phyloP scores from a whole-genome alignment of 2,888 invertebrate species.

The Silvanus unidentatus region DNA sequence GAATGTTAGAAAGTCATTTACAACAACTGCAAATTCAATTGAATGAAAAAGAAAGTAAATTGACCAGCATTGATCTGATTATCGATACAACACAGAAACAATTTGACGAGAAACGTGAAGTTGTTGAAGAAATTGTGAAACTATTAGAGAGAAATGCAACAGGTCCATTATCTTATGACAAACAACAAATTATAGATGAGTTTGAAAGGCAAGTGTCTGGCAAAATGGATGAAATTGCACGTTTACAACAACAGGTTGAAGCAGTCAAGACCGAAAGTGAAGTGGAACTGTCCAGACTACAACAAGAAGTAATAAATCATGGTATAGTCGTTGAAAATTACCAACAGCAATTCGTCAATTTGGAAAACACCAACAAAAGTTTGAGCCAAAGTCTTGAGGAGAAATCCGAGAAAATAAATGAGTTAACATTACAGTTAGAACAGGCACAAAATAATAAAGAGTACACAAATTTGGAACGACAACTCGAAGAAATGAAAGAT shows the following conservation, averaged over 20 bases:
- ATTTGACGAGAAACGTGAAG: constrained; percentile 30
- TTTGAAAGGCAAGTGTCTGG: constrained; percentile 24
- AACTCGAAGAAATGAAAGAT: constrained; percentile 19
- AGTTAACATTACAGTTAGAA: constrained; percentile 22
- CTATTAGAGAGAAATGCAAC: constrained; percentile 26
- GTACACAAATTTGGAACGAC: constrained; percentile 30
- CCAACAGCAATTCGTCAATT: no score
- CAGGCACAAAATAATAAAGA: constrained; percentile 20
- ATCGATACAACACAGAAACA: constrained; percentile 31
- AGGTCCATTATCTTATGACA: constrained; percentile 26
- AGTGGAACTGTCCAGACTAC: not conserved
- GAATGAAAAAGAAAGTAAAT: constrained; percentile 25
- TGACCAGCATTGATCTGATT: constrained; percentile 24
- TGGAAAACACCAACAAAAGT: no score
- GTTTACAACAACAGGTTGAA: constrained; percentile 14
- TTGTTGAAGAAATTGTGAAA: constrained; percentile 29
- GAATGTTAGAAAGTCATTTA: constrained; percentile 19
- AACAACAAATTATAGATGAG: constrained; percentile 26
- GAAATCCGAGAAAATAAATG: not conserved
- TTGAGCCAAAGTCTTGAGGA: not conserved
- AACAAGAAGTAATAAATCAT: not conserved
- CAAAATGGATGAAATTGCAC: constrained; percentile 17
- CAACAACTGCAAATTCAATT: constrained; percentile 21
- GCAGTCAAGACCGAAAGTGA: no score
- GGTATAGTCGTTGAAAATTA: no score